Base-by-base conservation (phyloP, 2,888 invertebrate genomes). In the Sinelater perroti region DNA sequence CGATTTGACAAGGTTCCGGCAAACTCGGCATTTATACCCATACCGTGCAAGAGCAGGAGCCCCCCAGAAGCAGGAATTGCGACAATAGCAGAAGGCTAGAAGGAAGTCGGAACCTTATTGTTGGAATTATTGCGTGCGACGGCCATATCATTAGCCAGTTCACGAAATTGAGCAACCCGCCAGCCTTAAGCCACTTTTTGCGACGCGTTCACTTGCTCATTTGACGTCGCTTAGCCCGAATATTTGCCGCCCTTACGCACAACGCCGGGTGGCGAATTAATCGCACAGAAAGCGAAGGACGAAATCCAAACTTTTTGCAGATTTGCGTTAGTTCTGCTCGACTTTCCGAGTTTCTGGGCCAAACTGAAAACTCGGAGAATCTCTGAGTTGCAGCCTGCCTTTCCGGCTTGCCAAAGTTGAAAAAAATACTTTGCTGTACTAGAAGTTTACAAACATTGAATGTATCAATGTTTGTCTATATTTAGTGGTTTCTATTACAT, bases 121-220 rank as follows among this genome's bases (percentile, higher is more conserved):
- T 58, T 53, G 51, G 51, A 59, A 60, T 66, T 62, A 62, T 67
- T 63, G 68, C 67, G 68, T 69, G 69, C 42, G 52, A 51, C 56
- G 53, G 31, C 55, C 56, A 52, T 45, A 53, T 58, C 55, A 59
- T 60, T 56, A 61, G 10, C 18, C 35, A 36, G 46, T 44, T 49
- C 50, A 24, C 21, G 16, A 59, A 54, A 59, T 59, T 55, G 38
- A 45, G 38, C 33, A 50, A 55, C 44, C 14, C 46, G 28, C 24
- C 51, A 58, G 57, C 63, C 61, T 63, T 61, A 63, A 61, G 59
- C 54, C 44, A 47, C 47, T 44, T n/a, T n/a, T n/a, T n/a, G n/a
- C n/a, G n/a, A n/a, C n/a, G n/a, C n/a, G n/a, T n/a, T n/a, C n/a
- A n/a, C n/a, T n/a, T n/a, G n/a, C n/a, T n/a, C n/a, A n/a, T n/a